phyloP scores from a whole-genome alignment of 2,888 invertebrate species.

The Coelopa pilipes region DNA sequence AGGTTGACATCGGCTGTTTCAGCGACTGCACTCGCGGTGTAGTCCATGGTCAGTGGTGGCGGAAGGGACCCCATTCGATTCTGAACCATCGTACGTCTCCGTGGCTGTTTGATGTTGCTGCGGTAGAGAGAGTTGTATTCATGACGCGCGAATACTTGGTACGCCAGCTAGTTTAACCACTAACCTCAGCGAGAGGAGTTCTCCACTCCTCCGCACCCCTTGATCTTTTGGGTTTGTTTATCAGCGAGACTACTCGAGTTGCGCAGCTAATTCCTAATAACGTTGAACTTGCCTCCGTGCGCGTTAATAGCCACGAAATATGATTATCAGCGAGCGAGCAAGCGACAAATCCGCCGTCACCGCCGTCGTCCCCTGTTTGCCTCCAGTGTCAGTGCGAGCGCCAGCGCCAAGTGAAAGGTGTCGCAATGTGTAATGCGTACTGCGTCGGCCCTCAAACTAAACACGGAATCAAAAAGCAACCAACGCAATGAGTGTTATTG shows the following conservation, averaged over 20 bases:
- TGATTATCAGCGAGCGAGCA: slow-evolving; percentile 12
- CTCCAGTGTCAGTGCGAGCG: background rate
- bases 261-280: background rate
- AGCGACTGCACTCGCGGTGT: background rate
- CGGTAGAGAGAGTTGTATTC: background rate
- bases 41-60: slow-evolving; percentile 6
- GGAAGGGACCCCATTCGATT: background rate
- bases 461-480: background rate
- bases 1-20: background rate
- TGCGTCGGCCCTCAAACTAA: background rate
- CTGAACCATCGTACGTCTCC: too few relatives aligned
- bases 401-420: background rate
- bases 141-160: background rate
- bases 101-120: background rate
- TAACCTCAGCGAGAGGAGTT: background rate
- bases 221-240: background rate
- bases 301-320: background rate
- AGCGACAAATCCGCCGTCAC: background rate
- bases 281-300: background rate
- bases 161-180: background rate
- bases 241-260: background rate
- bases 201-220: background rate
- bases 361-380: background rate
- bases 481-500: slow-evolving; percentile 4
- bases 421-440: slow-evolving; percentile 1